Evolutionary conservation across 2,113 vertebrate genomes (phyloP), one percentile per base, ranked within the genome.

Genomic region (Podarcis cretensis): DNA sequence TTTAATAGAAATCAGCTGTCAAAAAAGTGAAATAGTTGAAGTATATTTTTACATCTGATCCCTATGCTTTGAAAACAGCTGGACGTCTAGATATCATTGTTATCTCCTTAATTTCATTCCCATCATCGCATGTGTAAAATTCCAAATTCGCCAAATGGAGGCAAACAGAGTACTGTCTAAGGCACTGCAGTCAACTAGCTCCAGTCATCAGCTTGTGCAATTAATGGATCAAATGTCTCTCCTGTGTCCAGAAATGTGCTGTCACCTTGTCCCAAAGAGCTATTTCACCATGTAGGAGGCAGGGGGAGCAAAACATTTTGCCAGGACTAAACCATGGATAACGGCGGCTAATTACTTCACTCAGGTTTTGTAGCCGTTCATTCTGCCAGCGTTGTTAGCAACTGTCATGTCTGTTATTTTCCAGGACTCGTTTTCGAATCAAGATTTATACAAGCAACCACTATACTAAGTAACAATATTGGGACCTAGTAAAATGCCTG

Each of bases 1-100:
- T 90, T 95, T 96, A 96, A 97, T 97, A 83, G 66, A 94, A 97
- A 96, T 96, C 94, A 89, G 94, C 96, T 96, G 95, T 95, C 85
- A 84, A 93, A 92, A 69, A 90, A 91, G 84, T 92, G 92, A 95
- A 95, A 93, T 92, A 91, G 92, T 91, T 91, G 92, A 96, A 95
- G 82, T 87, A 85, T 85, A 79, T 83, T 85, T 74, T 81, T 74
- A 89, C 43, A 32, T 9, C 63, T 69, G 81, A 81, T 6, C 37
- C 16, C 84, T 86, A 21, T 66, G 90, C 68, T 76, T 81, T 79
- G 43, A 88, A 90, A 84, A 85, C 94, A 88, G 71, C 86, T 91
- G 84, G 88, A 90, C 78, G 93, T 91, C 92, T 89, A 90, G 88
- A 91, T 83, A 71, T 59, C 78, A 74, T 91, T 84, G 48, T 76